Base-by-base conservation (phyloP, 2,797 vertebrate genomes). In the Buphagus erythrorhynchus region DNA sequence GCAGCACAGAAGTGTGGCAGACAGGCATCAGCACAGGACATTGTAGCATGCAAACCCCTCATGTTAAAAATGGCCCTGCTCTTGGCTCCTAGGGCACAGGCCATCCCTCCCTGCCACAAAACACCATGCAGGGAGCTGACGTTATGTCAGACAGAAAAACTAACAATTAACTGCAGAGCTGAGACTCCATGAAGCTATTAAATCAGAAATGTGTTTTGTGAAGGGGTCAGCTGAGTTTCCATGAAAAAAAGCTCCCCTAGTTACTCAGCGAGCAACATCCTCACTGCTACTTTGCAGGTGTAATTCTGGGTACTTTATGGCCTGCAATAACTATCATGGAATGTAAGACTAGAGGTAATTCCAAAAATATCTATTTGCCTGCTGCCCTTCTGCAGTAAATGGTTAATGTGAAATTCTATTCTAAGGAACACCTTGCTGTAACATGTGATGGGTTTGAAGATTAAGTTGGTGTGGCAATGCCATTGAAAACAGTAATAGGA, bases 161-260 rank as follows among this genome's bases (percentile, higher is more conserved):
- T 1, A 85, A 19, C 8, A 52, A 57, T 14, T 10, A 62, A 73
- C 51, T 59, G 48, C 52, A 83, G 18, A 86, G 59, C 1, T 17
- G 17, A 94, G 17, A 62, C 7, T 58, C 21, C 4, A 3, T 5
- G 19, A 68, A 68, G 46, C 31, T 33, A 5, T 9, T 33, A 15
- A 81, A 74, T 62, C 11, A 84, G 61, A 72, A 66, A 15, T 4
- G 7, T 5, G 26, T 17, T 87, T 76, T 51, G 22, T 25, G 35
- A 78, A 58, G 42, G 10, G 4, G 25, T n/a, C 52, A 75, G 13
- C 14, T 76, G 25, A 51, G 12, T 26, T 67, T 59, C 35, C 35
- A 24, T 5, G 6, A 40, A 54, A 66, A 43, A 63, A 36, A 5
- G 1, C 3, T n/a, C 12, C 38, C 14, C 1, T 8, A 15, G 1